Evolutionary conservation across 1,140 invertebrate species (phyloP).

Genomic region (Psilanteris sp.): DNA sequence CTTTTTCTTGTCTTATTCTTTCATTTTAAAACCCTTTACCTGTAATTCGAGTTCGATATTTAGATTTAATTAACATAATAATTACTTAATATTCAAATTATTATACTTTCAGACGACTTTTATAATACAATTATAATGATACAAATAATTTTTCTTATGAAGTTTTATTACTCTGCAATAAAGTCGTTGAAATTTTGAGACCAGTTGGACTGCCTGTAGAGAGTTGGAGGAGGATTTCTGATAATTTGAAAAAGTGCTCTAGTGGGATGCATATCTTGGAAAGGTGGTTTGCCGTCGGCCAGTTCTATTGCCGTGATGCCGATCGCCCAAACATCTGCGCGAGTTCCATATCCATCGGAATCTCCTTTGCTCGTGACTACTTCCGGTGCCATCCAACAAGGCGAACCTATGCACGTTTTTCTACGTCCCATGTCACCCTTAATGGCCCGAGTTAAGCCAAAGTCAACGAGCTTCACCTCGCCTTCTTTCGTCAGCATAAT

Average conservation of each 20-base stretch:
- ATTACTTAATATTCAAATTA: too few relatives aligned
- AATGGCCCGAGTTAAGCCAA: conserved; percentile 89
- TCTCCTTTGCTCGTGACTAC: conserved; percentile 81
- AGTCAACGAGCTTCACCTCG: conserved; percentile 91
- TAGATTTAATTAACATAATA: too few relatives aligned
- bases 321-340: conserved; percentile 93
- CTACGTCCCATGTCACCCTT: conserved; percentile 86
- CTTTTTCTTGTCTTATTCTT: too few relatives aligned
- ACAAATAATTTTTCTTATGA: too few relatives aligned
- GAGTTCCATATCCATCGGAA: conserved; percentile 83
- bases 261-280: conserved; percentile 91
- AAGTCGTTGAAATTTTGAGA: conserved; percentile 90
- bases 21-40: too few relatives aligned
- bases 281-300: conserved; percentile 92
- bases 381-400: conserved; percentile 96
- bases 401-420: conserved; percentile 89
- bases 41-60: too few relatives aligned
- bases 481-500: conserved; percentile 91
- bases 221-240: conserved; percentile 90
- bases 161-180: conserved; percentile 84
- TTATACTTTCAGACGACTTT: too few relatives aligned
- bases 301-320: conserved; percentile 96
- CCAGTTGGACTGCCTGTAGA: conserved; percentile 88
- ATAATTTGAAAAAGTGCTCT: conserved; percentile 92
- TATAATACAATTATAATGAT: too few relatives aligned